phyloP scores from a whole-genome alignment of 2,888 invertebrate species.

The Amblyjoppa fuscipennis region DNA sequence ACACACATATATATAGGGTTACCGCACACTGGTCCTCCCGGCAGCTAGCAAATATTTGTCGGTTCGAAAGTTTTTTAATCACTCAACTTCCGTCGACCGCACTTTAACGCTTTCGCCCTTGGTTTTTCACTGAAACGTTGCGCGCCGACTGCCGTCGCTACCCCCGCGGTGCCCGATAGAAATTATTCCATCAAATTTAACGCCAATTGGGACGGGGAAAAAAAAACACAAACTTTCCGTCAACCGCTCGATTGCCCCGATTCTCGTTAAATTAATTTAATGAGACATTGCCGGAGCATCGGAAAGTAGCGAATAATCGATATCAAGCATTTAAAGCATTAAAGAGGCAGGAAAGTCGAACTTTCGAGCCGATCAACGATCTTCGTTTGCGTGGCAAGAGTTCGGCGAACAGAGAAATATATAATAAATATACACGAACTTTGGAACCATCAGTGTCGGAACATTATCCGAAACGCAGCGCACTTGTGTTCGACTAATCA shows the following conservation, averaged over 20 bases:
- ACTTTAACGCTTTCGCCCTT: conserved; percentile 54
- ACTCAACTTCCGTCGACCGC: conserved; percentile 65
- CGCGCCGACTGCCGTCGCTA: conserved; percentile 1
- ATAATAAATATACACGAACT: too few relatives aligned
- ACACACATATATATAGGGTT: conserved; percentile 10
- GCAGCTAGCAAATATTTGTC: conserved; percentile 65
- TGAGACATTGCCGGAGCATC: background rate
- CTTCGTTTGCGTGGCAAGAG: background rate
- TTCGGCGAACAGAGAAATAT: too few relatives aligned
- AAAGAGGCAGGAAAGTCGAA: background rate
- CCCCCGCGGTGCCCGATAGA: conserved; percentile 32
- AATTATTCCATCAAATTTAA: conserved; percentile 62
- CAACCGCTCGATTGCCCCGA: conserved; percentile 39
- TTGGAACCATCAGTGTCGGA: too few relatives aligned
- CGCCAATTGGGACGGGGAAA: background rate
- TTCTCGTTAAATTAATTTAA: conserved; percentile 24
- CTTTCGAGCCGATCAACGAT: background rate
- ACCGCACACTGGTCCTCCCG: conserved; percentile 27
- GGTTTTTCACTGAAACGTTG: background rate
- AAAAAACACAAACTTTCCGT: conserved; percentile 15
- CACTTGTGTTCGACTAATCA: conserved; percentile 46
- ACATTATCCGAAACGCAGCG: background rate
- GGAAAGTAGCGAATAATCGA: background rate
- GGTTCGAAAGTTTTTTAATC: conserved; percentile 68
- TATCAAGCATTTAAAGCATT: background rate